Percentiles rank a stretch among this genome's conserved stretches.
Conservation (phyloP, 2,797 vertebrate genomes). For the Spatula clypeata region DNA sequence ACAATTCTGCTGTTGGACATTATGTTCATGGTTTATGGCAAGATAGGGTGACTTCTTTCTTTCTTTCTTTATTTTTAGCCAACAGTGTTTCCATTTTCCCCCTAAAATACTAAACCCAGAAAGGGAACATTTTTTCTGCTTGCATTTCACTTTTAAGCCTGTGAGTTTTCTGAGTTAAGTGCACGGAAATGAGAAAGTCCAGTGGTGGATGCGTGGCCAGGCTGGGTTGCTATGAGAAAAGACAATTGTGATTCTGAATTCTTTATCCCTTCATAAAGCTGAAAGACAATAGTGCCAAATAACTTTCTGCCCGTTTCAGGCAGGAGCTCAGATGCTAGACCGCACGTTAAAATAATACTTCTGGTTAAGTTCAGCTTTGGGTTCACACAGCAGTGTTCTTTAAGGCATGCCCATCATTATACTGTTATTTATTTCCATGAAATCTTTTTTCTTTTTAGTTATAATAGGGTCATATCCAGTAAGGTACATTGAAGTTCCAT, state of each 20-base stretch:
- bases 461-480: background rate
- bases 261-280: slow-evolving; percentile 36
- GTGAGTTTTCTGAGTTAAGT: background rate
- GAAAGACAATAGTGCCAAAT: slow-evolving; percentile 40
- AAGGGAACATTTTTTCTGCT: background rate
- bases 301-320: slow-evolving; percentile 12
- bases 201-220: background rate
- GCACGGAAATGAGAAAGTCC: background rate
- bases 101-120: background rate
- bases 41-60: background rate
- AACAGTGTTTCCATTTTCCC: background rate
- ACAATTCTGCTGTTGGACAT: background rate
- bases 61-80: background rate
- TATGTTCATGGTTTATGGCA: background rate
- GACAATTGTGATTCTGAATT: background rate
- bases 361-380: slow-evolving; percentile 27
- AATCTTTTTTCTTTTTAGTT: slow-evolving; percentile 29
- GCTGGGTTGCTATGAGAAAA: slow-evolving; percentile 21
- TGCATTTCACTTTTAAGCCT: slow-evolving; percentile 7
- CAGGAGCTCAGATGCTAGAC: background rate
- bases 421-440: background rate
- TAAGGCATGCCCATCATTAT: background rate
- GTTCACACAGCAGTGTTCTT: background rate
- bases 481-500: background rate
- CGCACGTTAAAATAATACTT: slow-evolving; percentile 26